A percentile compares a stretch with the other conserved stretches of the same genome.
Conservation (phyloP, 2,888 invertebrate genomes). For the Ophion obscuratus region DNA sequence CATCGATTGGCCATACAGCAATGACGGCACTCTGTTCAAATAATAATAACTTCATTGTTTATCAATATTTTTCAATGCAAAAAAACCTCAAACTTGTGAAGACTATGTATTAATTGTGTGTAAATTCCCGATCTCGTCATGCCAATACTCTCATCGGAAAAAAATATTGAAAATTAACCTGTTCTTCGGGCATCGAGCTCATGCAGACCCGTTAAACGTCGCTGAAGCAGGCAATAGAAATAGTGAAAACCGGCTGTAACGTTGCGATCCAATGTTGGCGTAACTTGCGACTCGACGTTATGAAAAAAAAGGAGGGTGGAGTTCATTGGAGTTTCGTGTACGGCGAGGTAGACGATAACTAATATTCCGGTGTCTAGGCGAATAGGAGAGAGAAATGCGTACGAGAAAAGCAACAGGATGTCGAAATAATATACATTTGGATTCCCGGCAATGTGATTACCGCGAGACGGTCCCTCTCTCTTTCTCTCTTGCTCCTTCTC, state of each 20-base stretch:
- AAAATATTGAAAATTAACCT: too few relatives aligned
- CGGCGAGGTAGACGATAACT: conserved; percentile 26
- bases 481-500: conserved; percentile 18
- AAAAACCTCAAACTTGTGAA: too few relatives aligned
- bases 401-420: conserved; percentile 77
- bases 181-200: too few relatives aligned
- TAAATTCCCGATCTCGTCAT: too few relatives aligned
- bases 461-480: conserved; percentile 39
- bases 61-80: too few relatives aligned
- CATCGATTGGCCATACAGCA: too few relatives aligned
- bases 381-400: conserved; percentile 70
- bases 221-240: background rate
- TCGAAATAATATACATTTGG: conserved; percentile 79
- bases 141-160: too few relatives aligned
- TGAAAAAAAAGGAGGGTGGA: conserved; percentile 34
- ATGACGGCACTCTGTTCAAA: too few relatives aligned
- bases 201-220: too few relatives aligned
- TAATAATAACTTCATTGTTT: too few relatives aligned
- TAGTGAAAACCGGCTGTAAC: background rate
- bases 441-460: conserved; percentile 67
- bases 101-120: too few relatives aligned
- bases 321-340: conserved; percentile 13
- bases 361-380: conserved; percentile 60
- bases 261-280: background rate
- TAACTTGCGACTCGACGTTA: conserved; percentile 6